Evolutionary conservation across 2,888 invertebrate genomes (phyloP).

Genomic region (Norana najaformis): DNA sequence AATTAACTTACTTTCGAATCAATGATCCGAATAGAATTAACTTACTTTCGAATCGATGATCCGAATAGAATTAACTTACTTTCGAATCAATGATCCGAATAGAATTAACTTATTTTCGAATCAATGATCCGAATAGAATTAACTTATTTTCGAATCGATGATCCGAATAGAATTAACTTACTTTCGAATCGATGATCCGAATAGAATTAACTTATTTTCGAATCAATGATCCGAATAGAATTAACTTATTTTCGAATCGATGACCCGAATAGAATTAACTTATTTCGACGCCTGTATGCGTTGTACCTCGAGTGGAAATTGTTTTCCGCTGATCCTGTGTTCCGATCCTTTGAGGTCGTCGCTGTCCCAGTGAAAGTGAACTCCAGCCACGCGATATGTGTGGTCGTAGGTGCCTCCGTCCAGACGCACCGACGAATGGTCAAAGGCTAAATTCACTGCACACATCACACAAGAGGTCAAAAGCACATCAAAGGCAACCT

Average conservation of each 20-base stretch:
- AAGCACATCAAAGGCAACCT: not conserved
- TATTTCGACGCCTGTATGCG: not conserved
- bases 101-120: no score
- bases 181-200: no score
- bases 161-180: no score
- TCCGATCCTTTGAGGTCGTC: not conserved
- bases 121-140: no score
- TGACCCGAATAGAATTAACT: not conserved
- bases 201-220: not conserved
- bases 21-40: no score
- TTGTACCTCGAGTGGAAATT: constrained; percentile 18
- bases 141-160: no score
- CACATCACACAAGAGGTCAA: not conserved
- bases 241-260: not conserved
- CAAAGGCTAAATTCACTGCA: not conserved
- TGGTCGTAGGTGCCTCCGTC: not conserved
- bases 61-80: no score
- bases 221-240: not conserved
- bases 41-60: not conserved
- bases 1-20: no score
- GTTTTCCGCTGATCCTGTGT: not conserved
- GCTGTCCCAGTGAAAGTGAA: constrained; percentile 8
- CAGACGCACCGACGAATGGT: not conserved
- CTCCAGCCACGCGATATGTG: not conserved
- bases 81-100: not conserved